Evolutionary conservation across 2,797 vertebrate genomes (phyloP).

Genomic region (Melanotaenia parkinsoni): DNA sequence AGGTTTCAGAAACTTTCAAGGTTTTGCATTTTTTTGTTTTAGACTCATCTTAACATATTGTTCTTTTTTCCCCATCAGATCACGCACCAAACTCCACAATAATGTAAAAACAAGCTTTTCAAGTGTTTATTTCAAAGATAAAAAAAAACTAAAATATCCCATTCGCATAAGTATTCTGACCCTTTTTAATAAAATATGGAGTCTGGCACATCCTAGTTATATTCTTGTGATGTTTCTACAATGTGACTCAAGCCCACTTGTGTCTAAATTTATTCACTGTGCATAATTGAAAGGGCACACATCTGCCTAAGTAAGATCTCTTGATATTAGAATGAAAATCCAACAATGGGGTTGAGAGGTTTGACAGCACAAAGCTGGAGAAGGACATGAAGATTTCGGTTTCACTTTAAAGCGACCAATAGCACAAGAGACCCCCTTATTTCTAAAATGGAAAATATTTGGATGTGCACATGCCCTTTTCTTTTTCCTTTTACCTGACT

Average conservation of each 20-base stretch:
- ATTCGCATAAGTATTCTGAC: neutral
- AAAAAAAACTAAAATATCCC: neutral
- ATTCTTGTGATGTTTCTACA: neutral
- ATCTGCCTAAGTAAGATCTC: neutral
- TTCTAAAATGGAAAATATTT: neutral
- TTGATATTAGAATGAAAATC: too few relatives aligned
- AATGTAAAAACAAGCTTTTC: neutral
- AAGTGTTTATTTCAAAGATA: neutral
- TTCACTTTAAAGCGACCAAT: too few relatives aligned
- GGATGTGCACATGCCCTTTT: too few relatives aligned
- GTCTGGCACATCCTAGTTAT: neutral
- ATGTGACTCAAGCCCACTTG: neutral
- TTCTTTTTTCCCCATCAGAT: neutral
- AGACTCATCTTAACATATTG: conserved; percentile 11
- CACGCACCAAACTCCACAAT: neutral
- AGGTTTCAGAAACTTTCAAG: conserved; percentile 12
- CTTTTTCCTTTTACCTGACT: too few relatives aligned
- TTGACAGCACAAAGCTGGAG: too few relatives aligned
- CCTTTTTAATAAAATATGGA: neutral
- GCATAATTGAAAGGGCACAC: neutral
- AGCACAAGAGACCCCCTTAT: too few relatives aligned
- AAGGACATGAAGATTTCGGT: too few relatives aligned
- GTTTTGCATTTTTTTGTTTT: conserved; percentile 9
- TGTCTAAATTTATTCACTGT: neutral
- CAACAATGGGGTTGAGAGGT: too few relatives aligned